Evolutionary conservation across 1,140 invertebrate genomes (phyloP).

Genomic region (Orchestia grillus): DNA sequence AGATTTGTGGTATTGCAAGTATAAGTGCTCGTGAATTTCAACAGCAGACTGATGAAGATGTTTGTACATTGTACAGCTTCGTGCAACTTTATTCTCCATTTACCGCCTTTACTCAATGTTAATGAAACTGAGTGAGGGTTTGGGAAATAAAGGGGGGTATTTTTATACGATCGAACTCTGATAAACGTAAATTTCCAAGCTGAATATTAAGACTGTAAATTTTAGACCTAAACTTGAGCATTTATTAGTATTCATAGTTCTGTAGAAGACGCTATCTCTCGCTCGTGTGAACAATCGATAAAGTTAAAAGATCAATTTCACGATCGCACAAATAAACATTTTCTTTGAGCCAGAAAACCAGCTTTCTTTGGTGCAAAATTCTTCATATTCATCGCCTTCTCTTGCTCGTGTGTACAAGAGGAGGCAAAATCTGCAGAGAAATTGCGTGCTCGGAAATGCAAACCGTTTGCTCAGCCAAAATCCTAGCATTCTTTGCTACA

Average conservation of each 20-base stretch:
- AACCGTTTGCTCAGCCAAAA: constrained; percentile 29
- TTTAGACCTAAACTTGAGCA: background rate
- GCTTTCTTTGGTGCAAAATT: background rate
- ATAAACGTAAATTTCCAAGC: background rate
- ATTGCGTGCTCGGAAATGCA: background rate
- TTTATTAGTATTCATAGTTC: background rate
- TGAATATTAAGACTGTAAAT: background rate
- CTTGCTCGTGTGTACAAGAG: background rate
- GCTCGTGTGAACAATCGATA: background rate
- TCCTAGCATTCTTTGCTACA: background rate
- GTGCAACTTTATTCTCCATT: too few relatives aligned
- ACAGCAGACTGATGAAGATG: too few relatives aligned
- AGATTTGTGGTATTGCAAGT: too few relatives aligned
- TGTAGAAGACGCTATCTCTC: background rate
- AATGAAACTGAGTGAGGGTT: too few relatives aligned
- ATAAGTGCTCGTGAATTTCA: too few relatives aligned
- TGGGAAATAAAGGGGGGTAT: background rate
- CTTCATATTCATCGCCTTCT: background rate
- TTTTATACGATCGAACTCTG: background rate
- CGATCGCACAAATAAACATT: background rate
- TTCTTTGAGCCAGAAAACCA: background rate
- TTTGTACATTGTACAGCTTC: too few relatives aligned
- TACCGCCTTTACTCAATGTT: too few relatives aligned
- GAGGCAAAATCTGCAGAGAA: background rate
- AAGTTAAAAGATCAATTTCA: background rate